Conservation (phyloP, 2,113 vertebrate species). For the Otis tarda region DNA sequence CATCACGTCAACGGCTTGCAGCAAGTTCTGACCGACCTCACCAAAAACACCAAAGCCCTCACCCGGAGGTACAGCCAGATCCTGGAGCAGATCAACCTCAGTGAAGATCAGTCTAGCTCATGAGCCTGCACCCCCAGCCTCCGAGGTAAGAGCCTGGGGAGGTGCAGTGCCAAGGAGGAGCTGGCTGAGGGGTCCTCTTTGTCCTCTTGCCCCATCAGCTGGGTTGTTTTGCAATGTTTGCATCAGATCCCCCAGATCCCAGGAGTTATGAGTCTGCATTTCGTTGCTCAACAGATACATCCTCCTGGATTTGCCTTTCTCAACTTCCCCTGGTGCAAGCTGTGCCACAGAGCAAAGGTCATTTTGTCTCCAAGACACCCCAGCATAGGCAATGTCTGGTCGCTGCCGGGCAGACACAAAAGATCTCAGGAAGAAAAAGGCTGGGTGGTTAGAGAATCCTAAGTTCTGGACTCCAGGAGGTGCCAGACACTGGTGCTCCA, state of each 20-base stretch:
- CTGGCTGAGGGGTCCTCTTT: not conserved
- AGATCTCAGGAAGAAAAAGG: not conserved
- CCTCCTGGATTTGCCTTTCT: not conserved
- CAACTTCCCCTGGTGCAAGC: not conserved
- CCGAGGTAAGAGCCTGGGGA: not conserved
- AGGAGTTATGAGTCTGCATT: not conserved
- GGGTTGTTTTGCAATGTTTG: not conserved
- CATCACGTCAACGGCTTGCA: constrained; percentile 86
- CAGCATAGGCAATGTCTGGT: not conserved
- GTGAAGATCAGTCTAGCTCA: constrained; percentile 11
- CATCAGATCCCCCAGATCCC: not conserved
- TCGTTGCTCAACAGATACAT: not conserved
- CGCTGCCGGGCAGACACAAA: not conserved
- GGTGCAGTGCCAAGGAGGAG: not conserved
- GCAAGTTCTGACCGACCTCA: constrained; percentile 81
- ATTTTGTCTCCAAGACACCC: not conserved
- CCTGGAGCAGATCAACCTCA: constrained; percentile 67
- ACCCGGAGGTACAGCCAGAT: constrained; percentile 86
- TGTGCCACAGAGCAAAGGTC: not conserved
- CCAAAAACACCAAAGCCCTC: constrained; percentile 79
- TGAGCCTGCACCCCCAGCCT: not conserved
- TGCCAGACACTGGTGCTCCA: not conserved
- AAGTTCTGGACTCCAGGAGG: not conserved
- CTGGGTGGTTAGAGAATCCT: not conserved
- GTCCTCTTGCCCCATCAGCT: not conserved